Evolutionary conservation across 2,113 vertebrate species (phyloP), one percentile per base, ranked within the genome.

Genomic region (Labeo rohita): DNA sequence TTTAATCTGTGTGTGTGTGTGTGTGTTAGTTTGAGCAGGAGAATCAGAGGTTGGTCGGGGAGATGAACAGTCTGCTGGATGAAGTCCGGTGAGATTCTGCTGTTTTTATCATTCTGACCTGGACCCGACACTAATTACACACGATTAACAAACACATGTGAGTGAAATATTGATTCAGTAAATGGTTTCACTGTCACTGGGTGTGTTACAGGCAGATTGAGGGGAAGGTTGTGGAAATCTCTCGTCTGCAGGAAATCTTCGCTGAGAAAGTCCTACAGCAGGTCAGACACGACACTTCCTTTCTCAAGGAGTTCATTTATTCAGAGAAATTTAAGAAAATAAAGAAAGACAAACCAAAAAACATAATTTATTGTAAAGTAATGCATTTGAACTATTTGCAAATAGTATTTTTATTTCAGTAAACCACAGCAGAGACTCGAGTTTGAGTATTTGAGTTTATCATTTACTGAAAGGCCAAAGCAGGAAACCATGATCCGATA

Each of bases 191-290:
- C 13, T 66, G 23, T 66, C 7, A 68, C 9, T 66, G 52, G 15
- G 49, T 89, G 84, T 91, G 83, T 0, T 89, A 49, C 92, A 99
- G 98, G 89, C 98, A 99, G 93, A 99, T 99, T 2, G 98, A 99
- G 93, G 98, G 98, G 23, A 99, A 97, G 91, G 97, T 99, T 87
- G 98, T 99, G 87, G 98, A 99, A 93, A 99, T 99, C 90, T 99
- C 98, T 84, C 95, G 97, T 86, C 95, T 99, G 68, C 98, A 99
- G 92, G 98, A 99, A 90, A 97, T 99, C 90, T 99, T 99, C 92
- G 95, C 98, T 7, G 98, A 99, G 89, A 99, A 99, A 89, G 98
- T 99, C 86, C 91, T 99, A 65, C 97, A 98, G 18, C 98, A 99
- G 95, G 98, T 99, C 78, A 90, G 93, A 61, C 9, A 10, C 21